A percentile compares a stretch with the other conserved stretches of the same genome.
Evolutionary conservation across 2,888 invertebrate genomes (phyloP).

Genomic region (Blera fallax): DNA sequence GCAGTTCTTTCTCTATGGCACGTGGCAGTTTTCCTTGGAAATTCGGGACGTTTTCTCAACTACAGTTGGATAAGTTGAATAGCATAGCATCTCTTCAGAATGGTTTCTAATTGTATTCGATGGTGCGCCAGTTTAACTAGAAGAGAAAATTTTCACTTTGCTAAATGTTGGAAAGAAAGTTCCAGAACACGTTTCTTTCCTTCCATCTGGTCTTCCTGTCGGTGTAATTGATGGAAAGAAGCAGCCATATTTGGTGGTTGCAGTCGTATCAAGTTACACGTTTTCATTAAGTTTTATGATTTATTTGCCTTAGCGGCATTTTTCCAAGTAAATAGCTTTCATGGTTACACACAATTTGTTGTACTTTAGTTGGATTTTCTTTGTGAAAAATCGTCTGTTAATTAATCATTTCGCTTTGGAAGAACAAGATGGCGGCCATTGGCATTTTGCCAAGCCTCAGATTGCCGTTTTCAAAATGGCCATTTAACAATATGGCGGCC

Average conservation of each 20-base stretch:
- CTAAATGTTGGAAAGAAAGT: slow-evolving; percentile 35
- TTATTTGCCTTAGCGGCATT: slow-evolving; percentile 1
- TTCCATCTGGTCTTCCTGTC: slow-evolving; percentile 14
- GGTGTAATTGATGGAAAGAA: slow-evolving; percentile 12
- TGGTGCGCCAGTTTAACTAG: not conserved
- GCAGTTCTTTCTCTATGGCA: slow-evolving; percentile 34
- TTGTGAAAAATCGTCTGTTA: slow-evolving; percentile 20
- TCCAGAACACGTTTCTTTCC: slow-evolving; percentile 63
- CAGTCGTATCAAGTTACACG: slow-evolving; percentile 23
- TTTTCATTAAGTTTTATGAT: not conserved
- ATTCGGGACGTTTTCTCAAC: not conserved
- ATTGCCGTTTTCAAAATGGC: slow-evolving; percentile 60
- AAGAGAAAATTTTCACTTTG: not conserved
- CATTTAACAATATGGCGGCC: slow-evolving; percentile 57
- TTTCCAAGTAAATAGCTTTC: not conserved
- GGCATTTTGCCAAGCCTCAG: slow-evolving; percentile 66
- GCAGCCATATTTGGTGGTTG: slow-evolving; percentile 51
- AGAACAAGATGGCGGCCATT: slow-evolving; percentile 55
- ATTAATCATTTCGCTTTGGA: slow-evolving; percentile 37
- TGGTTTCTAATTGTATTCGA: not conserved
- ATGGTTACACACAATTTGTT: not conserved
- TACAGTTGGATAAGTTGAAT: slow-evolving; percentile 37
- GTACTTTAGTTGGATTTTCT: not conserved
- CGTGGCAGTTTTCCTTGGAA: slow-evolving; percentile 61
- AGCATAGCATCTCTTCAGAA: not conserved